phyloP scores from a whole-genome alignment of 2,113 vertebrate species.

The Eretmochelys imbricata region DNA sequence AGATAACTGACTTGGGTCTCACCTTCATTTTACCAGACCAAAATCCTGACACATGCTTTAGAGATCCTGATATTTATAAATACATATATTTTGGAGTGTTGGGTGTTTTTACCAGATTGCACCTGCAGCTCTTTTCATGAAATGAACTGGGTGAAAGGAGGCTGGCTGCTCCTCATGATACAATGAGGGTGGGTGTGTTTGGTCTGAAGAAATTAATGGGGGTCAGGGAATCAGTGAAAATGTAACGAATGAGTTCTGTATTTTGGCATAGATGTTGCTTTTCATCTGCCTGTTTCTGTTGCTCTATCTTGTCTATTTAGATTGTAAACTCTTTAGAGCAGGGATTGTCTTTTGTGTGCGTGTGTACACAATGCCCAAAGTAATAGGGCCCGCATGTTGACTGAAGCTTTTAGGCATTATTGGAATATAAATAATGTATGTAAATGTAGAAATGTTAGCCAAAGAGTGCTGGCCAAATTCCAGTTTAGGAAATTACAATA shows the following conservation, averaged over 20 bases:
- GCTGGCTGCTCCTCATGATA: background rate
- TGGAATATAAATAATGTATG: background rate
- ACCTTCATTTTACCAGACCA: background rate
- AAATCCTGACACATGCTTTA: background rate
- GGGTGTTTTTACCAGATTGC: background rate
- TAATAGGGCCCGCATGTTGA: background rate
- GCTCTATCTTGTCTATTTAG: conserved; percentile 19
- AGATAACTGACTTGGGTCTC: background rate
- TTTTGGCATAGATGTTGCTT: conserved; percentile 35
- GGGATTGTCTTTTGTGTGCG: background rate
- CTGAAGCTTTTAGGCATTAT: background rate
- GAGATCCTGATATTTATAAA: background rate
- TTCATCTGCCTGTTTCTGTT: conserved; percentile 30
- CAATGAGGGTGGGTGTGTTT: background rate
- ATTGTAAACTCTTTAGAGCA: background rate
- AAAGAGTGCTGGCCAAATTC: background rate
- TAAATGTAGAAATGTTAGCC: background rate
- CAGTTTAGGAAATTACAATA: background rate
- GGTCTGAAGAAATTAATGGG: background rate
- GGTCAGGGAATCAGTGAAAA: background rate
- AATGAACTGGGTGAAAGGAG: background rate
- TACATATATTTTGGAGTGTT: background rate
- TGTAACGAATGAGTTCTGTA: background rate
- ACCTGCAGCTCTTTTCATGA: background rate
- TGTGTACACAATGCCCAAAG: background rate